phyloP scores from a whole-genome alignment of 2,113 vertebrate genomes.

The Lepisosteus osseus region DNA sequence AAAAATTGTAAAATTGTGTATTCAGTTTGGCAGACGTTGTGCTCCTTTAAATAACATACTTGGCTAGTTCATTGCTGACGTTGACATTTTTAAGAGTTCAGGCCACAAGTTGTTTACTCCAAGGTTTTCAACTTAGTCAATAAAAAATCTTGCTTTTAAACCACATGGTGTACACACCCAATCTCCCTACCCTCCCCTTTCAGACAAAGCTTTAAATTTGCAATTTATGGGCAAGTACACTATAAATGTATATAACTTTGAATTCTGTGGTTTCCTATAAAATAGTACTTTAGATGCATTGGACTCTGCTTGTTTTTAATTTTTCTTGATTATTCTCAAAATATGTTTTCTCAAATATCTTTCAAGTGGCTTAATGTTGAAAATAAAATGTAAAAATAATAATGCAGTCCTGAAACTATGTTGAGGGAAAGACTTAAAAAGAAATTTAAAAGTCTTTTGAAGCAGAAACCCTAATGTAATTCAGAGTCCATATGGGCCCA shows the following conservation, averaged over 20 bases:
- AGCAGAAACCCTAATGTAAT: constrained; percentile 23
- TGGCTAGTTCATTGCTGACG: no score
- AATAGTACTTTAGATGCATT: background rate
- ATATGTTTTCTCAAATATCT: constrained; percentile 3
- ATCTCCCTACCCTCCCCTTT: no score
- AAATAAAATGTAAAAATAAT: constrained; percentile 10
- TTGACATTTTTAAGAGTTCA: background rate
- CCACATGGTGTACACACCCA: constrained; percentile 4
- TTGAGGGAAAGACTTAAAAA: background rate
- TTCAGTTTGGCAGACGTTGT: no score
- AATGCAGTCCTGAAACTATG: background rate
- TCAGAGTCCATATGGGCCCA: constrained; percentile 30
- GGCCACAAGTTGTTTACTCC: constrained; percentile 15
- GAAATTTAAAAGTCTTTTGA: constrained; percentile 17
- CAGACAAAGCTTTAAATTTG: no score
- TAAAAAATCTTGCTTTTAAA: constrained; percentile 1
- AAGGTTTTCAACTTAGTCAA: constrained; percentile 4
- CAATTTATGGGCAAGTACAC: no score
- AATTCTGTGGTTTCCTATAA: no score
- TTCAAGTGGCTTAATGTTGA: constrained; percentile 24
- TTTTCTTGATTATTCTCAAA: constrained; percentile 13
- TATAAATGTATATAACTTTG: no score
- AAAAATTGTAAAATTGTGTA: no score
- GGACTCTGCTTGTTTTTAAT: constrained; percentile 3
- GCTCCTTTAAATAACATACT: no score